Base-by-base conservation (phyloP, 1,140 invertebrate species). In the Melanaphis sacchari region DNA sequence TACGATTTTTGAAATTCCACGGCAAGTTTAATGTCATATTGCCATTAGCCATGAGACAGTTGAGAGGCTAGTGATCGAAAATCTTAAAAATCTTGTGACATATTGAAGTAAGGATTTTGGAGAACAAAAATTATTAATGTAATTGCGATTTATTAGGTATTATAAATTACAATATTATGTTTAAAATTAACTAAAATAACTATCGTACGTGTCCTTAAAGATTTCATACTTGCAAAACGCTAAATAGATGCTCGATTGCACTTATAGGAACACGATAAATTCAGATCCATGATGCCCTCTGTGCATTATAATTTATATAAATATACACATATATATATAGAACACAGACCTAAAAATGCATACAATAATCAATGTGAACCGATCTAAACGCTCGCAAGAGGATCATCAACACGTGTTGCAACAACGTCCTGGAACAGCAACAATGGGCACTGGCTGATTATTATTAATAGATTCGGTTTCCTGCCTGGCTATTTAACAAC, bases 391-490 rank as follows among this genome's bases (percentile, higher is more conserved):
- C 31, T 18, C 31, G 84, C 84, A 26, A 31, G 84, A 18, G 3
- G 46, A 89, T 76, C 59, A 76, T 52, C 46, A 89, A 89, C 87
- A 89, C 49, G 88, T 89, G 88, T 89, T 54, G 59, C 59, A n/a
- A 36, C 49, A 46, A 54, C 49, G 43, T 22, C 36, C 46, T 43
- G 46, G 87, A 89, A 38, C 88, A n/a, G 49, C 87, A 46, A 89
- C 87, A 89, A 89, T 54, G 22, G 46, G 40, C 84, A 43, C 84
- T 31, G 84, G 88, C 88, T 54, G 88, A 89, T 54, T 89, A 54
- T 89, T 89, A 89, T 89, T 89, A 89, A 89, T 89, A 89, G 88
- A 89, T 89, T 89, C 38, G 18, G 43, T 49, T 49, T 88, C 36
- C 46, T 3, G 87, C n/a, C 49, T 36, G 15, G 36, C 49, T 89